phyloP scores from a whole-genome alignment of 2,888 invertebrate species.

The Andrena trimmerana region DNA sequence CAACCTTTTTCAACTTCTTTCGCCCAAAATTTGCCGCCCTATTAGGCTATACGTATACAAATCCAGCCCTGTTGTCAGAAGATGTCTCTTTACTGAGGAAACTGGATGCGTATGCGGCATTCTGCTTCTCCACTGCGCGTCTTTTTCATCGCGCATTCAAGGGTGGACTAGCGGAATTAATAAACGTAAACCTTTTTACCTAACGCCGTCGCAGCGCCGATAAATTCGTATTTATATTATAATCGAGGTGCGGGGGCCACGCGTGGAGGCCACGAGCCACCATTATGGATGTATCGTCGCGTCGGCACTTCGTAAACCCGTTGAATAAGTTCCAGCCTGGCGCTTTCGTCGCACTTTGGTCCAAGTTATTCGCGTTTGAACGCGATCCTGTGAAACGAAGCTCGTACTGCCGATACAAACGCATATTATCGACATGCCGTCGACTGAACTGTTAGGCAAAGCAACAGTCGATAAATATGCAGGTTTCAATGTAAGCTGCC shows the following conservation, averaged over 20 bases:
- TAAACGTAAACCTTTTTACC: slow-evolving; percentile 83
- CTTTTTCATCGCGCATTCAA: slow-evolving; percentile 24
- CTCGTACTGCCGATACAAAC: too few relatives aligned
- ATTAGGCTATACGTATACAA: too few relatives aligned
- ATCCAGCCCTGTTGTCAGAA: too few relatives aligned
- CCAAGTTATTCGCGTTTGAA: slow-evolving; percentile 7
- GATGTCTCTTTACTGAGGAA: too few relatives aligned
- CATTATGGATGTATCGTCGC: slow-evolving; percentile 82
- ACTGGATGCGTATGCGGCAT: too few relatives aligned
- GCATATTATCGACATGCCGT: too few relatives aligned
- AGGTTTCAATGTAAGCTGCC: too few relatives aligned
- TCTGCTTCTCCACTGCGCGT: too few relatives aligned
- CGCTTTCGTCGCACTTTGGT: slow-evolving; percentile 41
- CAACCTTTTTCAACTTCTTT: too few relatives aligned
- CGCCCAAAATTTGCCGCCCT: too few relatives aligned
- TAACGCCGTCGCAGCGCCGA: slow-evolving; percentile 79
- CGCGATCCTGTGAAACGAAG: neutral
- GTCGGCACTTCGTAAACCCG: slow-evolving; percentile 84
- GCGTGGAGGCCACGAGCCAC: slow-evolving; percentile 75
- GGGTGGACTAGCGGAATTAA: slow-evolving; percentile 81
- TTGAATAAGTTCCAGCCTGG: slow-evolving; percentile 77
- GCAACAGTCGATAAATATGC: too few relatives aligned
- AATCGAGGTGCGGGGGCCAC: slow-evolving; percentile 72
- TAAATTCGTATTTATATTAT: slow-evolving; percentile 84
- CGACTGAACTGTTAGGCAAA: too few relatives aligned